Evolutionary conservation across 2,113 vertebrate species (phyloP), one percentile per base, ranked within the genome.

Genomic region (Sula dactylatra): DNA sequence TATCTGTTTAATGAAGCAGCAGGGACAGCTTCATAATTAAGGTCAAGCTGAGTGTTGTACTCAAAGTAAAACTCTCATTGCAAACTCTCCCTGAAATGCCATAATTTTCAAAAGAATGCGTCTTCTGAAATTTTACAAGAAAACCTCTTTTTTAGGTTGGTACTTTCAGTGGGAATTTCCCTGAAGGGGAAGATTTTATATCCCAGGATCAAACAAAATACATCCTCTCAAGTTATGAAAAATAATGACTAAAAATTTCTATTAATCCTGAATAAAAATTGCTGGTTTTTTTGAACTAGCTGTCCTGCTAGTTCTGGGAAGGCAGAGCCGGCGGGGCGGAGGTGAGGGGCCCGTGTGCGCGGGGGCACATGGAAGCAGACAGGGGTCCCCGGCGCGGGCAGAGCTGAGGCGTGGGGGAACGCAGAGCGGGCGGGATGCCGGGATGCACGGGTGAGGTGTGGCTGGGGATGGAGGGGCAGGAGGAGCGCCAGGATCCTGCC

Each of bases 101-200:
- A 65, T 79, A 34, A 7, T 61, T 95, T 92, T 70, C 80, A 70
- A 79, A 96, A 82, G 97, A 86, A 90, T 86, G 64, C n/a, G 80
- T 8, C 74, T 92, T 87, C 92, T 93, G 94, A 81, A 88, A 86
- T 88, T 94, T 95, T 95, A 93, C 90, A 90, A 94, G 86, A 69
- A 73, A 73, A 20, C 32, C 76, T 88, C 79, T 82, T 62, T 40
- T 79, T 96, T 88, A 86, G 76, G 86, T 92, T 85, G 44, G n/a
- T 66, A 22, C 69, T 90, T 96, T 70, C 72, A 80, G 86, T 88
- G 86, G 76, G 82, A 95, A 94, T 55, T 93, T 44, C 88, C 88
- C 94, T 45, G 72, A 67, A 94, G 92, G 92, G 90, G 26, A 78
- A 90, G 50, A 32, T 78, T 94, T 95, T 90, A 66, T 65, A 82